Evolutionary conservation across 2,797 vertebrate genomes (phyloP), one percentile per base, ranked within the genome.

Genomic region (Epinephelus malabaricus): DNA sequence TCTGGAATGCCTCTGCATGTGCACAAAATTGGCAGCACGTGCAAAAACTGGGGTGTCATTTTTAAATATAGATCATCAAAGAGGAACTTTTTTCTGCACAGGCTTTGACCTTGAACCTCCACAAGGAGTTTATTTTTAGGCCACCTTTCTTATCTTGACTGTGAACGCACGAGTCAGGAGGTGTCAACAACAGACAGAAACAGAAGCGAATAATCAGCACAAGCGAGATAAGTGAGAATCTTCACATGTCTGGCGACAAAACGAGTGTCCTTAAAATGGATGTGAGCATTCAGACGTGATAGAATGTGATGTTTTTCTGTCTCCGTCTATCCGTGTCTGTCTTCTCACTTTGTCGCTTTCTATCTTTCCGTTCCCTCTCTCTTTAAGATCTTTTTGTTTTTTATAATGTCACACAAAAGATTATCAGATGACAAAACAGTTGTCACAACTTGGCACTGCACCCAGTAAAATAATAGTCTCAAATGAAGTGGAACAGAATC

Each of bases 61-160:
- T 84, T 83, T 87, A 87, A 88, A 91, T 81, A 78, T 83, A 90
- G 81, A 81, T 76, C 46, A 69, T 81, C 25, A 78, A 69, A 84
- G 9, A 54, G 46, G 23, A 55, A 40, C 53, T 61, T 72, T 73
- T 68, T 62, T 50, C 59, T 59, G 55, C 46, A 55, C 34, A 63
- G 40, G 54, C 64, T 82, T 74, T 76, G 69, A 93, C 85, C 89
- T 72, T 78, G 83, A 82, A 88, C 78, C 70, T 81, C 47, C 38
- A 30, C 10, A 1, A 76, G 59, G 66, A 72, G 49, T 77, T 89
- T 92, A 92, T 93, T 92, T 92, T 89, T 90, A 87, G 87, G 65
- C n/a, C 58, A 80, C 18, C 49, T 65, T 82, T 75, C 30, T 81
- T 10, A 75, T 89, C 76, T 85, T 23, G 4, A 62, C 81, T 81